Evolutionary conservation across 2,113 vertebrate genomes (phyloP).

Genomic region (Panurus biarmicus): DNA sequence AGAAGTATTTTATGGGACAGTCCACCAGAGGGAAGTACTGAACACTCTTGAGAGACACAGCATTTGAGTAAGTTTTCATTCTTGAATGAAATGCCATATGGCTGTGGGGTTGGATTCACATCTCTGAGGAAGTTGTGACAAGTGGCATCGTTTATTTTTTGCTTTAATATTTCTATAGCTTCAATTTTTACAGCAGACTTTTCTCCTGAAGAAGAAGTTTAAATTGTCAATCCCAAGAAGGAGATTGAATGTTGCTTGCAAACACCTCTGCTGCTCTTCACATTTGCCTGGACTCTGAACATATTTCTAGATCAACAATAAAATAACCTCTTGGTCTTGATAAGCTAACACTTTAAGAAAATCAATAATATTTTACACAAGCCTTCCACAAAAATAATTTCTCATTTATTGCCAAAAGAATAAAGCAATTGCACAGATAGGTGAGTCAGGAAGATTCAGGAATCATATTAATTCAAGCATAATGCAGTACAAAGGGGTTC

Average conservation of each 20-base stretch:
- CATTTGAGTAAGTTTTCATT: slow-evolving; percentile 9
- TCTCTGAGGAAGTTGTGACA: not conserved
- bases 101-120: not conserved
- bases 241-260: not conserved
- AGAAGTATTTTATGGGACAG: not conserved
- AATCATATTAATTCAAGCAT: not conserved
- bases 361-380: not conserved
- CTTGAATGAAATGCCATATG: not conserved
- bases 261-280: not conserved
- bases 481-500: not conserved
- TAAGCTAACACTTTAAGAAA: not conserved
- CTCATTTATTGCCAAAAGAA: not conserved
- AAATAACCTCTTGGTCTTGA: not conserved
- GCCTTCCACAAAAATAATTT: not conserved
- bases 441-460: not conserved
- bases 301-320: not conserved
- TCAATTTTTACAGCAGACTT: not conserved
- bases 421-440: not conserved
- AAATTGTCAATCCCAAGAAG: not conserved
- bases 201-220: not conserved
- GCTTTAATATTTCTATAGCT: not conserved
- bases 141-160: not conserved
- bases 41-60: not conserved
- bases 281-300: not conserved
- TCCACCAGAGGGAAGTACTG: slow-evolving; percentile 1